Evolutionary conservation across 2,113 vertebrate genomes (phyloP).

Genomic region (Phycodurus eques): DNA sequence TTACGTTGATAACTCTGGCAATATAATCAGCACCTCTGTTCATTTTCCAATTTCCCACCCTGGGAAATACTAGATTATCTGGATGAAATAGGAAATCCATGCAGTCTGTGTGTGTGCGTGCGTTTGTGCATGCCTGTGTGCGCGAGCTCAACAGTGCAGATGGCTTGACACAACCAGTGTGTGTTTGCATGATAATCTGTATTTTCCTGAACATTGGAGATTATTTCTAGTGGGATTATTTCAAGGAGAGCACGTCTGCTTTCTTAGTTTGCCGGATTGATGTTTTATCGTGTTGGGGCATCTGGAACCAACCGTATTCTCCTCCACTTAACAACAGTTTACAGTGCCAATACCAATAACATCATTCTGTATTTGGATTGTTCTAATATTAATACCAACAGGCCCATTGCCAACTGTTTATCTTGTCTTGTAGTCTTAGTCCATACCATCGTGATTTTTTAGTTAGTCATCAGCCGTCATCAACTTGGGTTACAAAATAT

Average conservation of each 20-base stretch:
- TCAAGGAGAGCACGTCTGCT: constrained; percentile 22
- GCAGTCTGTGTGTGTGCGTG: neutral
- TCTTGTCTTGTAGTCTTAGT: neutral
- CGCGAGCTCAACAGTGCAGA: constrained; percentile 29
- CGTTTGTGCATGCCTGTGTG: neutral
- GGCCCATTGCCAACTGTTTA: neutral
- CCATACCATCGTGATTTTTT: too few relatives aligned
- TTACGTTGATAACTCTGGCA: neutral
- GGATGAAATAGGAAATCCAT: constrained; percentile 15
- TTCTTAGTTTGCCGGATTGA: constrained; percentile 10
- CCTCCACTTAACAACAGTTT: neutral
- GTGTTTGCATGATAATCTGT: constrained; percentile 29
- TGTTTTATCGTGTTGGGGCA: neutral
- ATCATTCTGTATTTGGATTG: neutral
- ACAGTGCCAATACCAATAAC: neutral
- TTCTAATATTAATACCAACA: neutral
- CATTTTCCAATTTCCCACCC: neutral
- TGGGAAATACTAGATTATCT: constrained; percentile 17
- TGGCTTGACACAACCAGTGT: constrained; percentile 16
- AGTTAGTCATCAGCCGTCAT: neutral
- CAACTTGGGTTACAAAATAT: neutral
- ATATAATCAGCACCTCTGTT: neutral
- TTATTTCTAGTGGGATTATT: constrained; percentile 43
- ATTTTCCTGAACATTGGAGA: constrained; percentile 36
- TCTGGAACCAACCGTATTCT: neutral